Base-by-base conservation (phyloP, 2,888 invertebrate genomes). In the Eubasilissa splendida region DNA sequence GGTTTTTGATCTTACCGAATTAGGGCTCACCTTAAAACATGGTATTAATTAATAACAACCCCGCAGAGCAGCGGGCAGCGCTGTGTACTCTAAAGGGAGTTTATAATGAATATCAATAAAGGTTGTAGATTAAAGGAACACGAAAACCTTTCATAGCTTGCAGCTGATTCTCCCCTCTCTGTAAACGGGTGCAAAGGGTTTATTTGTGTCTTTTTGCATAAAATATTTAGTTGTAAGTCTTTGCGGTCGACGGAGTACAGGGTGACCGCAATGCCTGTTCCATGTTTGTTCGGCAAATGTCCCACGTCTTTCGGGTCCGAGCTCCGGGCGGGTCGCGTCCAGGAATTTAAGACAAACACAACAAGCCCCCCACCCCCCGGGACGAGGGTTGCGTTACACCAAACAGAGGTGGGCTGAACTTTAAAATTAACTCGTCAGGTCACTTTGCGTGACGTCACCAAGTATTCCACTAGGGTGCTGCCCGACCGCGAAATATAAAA, bases 401-500 rank as follows among this genome's bases (percentile, higher is more conserved):
- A 63, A 63, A 63, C 63, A 63, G 31, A 63, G 63, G 63, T 63
- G 63, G 63, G 12, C 63, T 42, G 42, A 63, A 63, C 63, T 63
- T 63, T 63, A 12, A 63, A 63, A 63, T 63, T 63, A 63, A 63
- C 63, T 33, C 63, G 33, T 63, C 12, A 42, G 63, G 14, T 22
- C 22, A 31, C 63, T 63, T 63, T 42, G 7, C 42, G 42, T 42
- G 42, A 42, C 42, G 42, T 42, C 42, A 42, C 42, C 4, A 0
- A 4, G 42, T 4, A 7, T 7, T 42, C 4, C 42, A 42, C 42
- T 22, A 7, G 42, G 42, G 42, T 42, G 42, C 7, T 42, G 42
- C 42, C 42, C 4, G 2, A 42, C 42, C 42, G 42, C 42, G 42
- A 42, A 7, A 42, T 7, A 42, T 22, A 22, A 22, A 22, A 22